A percentile compares a stretch with the other conserved stretches of the same genome.
These are phyloP conservation scores for Lypha dubia DNA, from an alignment of 2,888 invertebrate species.

Conservation along the genomic window DNA sequence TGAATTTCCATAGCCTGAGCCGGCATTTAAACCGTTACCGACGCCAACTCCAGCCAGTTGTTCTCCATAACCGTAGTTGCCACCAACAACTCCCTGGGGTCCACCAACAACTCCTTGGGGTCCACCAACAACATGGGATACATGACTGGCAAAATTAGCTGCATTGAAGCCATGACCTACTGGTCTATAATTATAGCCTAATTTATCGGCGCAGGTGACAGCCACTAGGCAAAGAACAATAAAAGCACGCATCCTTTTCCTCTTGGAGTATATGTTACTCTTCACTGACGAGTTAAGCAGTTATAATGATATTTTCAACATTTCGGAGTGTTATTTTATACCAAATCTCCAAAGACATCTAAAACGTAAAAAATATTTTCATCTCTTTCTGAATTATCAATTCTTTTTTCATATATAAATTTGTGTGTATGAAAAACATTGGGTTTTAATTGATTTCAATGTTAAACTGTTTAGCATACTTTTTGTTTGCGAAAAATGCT, in stretches of 20 bases:
- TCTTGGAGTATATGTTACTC: constrained; percentile 12
- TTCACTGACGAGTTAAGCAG: constrained; percentile 5
- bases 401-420: neutral
- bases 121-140: constrained; percentile 30
- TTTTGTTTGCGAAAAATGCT: constrained; percentile 33
- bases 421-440: neutral
- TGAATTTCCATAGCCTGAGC: neutral
- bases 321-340: constrained; percentile 51
- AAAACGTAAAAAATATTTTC: neutral
- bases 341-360: constrained; percentile 1
- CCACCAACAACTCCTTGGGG: neutral
- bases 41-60: no score
- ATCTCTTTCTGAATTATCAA: neutral
- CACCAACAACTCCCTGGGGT: neutral
- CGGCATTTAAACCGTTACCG: neutral
- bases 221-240: constrained; percentile 77
- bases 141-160: constrained; percentile 26
- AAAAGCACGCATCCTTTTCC: constrained; percentile 76
- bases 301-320: constrained; percentile 41
- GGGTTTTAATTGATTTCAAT: constrained; percentile 5
- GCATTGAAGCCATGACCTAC: constrained; percentile 73
- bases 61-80: neutral
- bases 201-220: constrained; percentile 77
- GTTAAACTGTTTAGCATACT: constrained; percentile 18
- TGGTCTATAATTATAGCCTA: constrained; percentile 78